Percentiles rank a stretch among this genome's conserved stretches.
Conservation (phyloP, 2,888 invertebrate genomes). For the Drosophila sordidula region DNA sequence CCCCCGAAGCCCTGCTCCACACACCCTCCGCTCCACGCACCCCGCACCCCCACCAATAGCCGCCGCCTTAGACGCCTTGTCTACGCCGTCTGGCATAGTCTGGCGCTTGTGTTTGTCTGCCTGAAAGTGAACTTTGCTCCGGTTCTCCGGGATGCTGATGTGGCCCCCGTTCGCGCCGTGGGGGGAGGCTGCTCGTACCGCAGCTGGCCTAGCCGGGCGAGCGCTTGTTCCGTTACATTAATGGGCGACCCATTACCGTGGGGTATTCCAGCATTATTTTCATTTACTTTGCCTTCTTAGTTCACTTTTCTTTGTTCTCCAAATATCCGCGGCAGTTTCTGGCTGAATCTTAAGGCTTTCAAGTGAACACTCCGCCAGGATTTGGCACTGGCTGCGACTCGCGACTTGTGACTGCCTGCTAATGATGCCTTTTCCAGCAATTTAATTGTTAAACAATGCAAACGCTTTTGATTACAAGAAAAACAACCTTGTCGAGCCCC, state of each 20-base stretch:
- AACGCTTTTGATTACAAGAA: constrained; percentile 80
- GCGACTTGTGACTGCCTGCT: constrained; percentile 55
- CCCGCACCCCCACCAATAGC: background rate
- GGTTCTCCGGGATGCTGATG: constrained; percentile 7
- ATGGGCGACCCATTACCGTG: constrained; percentile 76
- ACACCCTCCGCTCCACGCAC: background rate
- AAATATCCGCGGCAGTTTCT: background rate
- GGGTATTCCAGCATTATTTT: constrained; percentile 68
- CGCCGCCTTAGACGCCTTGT: constrained; percentile 35
- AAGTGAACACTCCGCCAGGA: constrained; percentile 53
- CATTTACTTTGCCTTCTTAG: constrained; percentile 55
- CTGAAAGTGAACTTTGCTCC: constrained; percentile 71
- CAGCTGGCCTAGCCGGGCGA: constrained; percentile 9
- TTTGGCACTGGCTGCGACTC: constrained; percentile 36
- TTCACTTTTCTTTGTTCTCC: constrained; percentile 56
- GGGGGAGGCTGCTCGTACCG: too few species aligned
- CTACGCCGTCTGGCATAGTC: constrained; percentile 47
- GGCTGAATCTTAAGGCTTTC: constrained; percentile 45
- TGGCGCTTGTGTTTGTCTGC: constrained; percentile 49
- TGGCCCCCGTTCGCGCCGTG: background rate
- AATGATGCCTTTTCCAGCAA: constrained; percentile 81
- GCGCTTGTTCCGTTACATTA: constrained; percentile 50
- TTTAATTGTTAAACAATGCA: constrained; percentile 81
- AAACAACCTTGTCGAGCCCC: constrained; percentile 51
- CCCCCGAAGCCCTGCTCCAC: constrained; percentile 1